phyloP scores from a whole-genome alignment of 1,140 invertebrate genomes.

The Drosophila aff. region DNA sequence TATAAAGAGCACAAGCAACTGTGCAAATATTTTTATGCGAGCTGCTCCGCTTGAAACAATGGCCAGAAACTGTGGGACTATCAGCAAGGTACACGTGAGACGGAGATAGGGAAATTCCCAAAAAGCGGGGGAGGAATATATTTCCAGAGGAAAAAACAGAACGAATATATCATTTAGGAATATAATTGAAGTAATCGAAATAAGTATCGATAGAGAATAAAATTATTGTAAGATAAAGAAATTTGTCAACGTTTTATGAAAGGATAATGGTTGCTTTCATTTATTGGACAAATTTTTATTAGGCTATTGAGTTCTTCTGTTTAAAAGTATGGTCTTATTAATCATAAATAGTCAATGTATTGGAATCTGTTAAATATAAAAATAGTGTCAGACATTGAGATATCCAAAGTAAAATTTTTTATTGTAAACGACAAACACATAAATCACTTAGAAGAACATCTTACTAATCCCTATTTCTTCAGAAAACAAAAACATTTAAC shows the following conservation, averaged over 20 bases:
- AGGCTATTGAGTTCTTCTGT: no score
- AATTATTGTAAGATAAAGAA: not conserved
- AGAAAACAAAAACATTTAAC: not conserved
- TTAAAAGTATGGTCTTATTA: no score
- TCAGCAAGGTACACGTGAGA: constrained; percentile 29
- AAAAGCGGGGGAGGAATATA: not conserved
- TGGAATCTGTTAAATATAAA: no score
- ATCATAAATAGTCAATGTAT: no score
- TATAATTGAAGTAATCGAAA: not conserved
- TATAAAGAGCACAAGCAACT: constrained; percentile 68
- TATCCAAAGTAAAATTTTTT: no score
- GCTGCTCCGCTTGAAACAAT: constrained; percentile 55
- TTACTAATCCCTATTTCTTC: not conserved
- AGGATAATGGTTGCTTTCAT: no score
- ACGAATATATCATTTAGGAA: not conserved
- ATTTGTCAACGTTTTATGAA: not conserved
- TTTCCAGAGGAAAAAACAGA: not conserved
- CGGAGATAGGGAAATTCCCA: not conserved
- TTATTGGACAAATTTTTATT: no score
- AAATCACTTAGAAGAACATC: not conserved
- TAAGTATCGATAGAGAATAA: no score
- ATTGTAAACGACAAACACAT: no score
- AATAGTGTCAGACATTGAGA: no score
- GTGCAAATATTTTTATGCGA: constrained; percentile 75
- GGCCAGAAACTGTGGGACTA: constrained; percentile 39